phyloP scores from a whole-genome alignment of 2,888 invertebrate species.

The Antitype chi region DNA sequence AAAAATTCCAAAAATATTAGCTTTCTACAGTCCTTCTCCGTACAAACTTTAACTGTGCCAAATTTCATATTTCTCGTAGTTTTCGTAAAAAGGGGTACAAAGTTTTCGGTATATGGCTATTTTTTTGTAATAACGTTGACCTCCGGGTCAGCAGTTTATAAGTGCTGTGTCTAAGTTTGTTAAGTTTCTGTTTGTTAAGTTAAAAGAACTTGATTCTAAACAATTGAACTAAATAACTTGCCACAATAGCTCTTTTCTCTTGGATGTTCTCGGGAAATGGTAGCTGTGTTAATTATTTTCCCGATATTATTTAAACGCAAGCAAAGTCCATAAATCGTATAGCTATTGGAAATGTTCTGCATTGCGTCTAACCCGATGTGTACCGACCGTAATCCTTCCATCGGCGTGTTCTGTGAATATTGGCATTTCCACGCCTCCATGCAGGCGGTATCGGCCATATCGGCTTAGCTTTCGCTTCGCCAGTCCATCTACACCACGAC shows the following conservation, averaged over 20 bases:
- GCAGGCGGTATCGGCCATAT: neutral
- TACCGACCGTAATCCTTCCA: neutral
- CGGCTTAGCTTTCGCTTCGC: conserved; percentile 5
- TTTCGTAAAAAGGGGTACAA: no score
- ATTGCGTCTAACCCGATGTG: neutral
- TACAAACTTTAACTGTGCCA: no score
- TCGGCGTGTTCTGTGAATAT: no score
- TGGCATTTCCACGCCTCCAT: neutral
- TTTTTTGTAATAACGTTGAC: neutral
- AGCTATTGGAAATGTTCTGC: neutral
- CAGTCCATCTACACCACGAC: neutral
- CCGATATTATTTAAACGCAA: neutral
- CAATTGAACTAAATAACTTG: neutral
- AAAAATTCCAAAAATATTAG: no score
- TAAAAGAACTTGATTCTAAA: neutral
- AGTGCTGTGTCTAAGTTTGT: no score
- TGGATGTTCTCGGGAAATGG: neutral
- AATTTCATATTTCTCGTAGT: no score
- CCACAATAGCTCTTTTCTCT: neutral
- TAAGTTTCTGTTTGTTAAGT: neutral
- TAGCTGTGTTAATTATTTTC: neutral
- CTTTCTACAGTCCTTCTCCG: no score
- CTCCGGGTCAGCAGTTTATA: neutral
- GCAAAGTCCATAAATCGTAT: neutral
- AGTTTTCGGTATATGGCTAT: no score